Conservation (phyloP, 2,113 vertebrate genomes). For the Taxidea taxus region DNA sequence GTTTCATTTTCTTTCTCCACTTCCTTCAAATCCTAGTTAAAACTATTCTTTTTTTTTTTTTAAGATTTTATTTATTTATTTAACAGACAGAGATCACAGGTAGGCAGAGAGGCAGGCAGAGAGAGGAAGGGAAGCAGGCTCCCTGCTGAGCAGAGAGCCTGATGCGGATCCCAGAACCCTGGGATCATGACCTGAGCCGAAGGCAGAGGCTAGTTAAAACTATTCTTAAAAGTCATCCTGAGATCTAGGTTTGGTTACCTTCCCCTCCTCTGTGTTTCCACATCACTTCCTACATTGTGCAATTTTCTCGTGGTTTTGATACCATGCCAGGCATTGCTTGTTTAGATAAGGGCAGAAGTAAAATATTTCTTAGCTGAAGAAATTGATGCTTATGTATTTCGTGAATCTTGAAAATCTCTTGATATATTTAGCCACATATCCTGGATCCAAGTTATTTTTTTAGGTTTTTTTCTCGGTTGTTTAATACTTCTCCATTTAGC, state of each 20-base stretch:
- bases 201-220: conserved; percentile 1
- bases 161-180: no score
- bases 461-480: background rate
- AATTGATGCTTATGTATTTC: background rate
- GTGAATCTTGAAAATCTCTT: background rate
- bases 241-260: background rate
- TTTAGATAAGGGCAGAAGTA: background rate
- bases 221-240: background rate
- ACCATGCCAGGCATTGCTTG: background rate
- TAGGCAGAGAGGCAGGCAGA: no score
- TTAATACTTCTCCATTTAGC: background rate
- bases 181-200: no score
- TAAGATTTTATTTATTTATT: no score
- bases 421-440: background rate
- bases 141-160: no score
- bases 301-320: background rate
- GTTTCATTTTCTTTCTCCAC: background rate
- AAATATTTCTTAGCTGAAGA: conserved; percentile 1
- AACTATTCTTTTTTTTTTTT: background rate
- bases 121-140: no score
- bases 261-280: background rate
- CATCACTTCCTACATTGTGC: background rate
- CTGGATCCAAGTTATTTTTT: background rate
- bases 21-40: conserved; percentile 8
- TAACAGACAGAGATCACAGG: no score